These are phyloP conservation scores for Chrysolina americana DNA, from an alignment of 2,888 invertebrate genomes.

Conservation along the genomic window DNA sequence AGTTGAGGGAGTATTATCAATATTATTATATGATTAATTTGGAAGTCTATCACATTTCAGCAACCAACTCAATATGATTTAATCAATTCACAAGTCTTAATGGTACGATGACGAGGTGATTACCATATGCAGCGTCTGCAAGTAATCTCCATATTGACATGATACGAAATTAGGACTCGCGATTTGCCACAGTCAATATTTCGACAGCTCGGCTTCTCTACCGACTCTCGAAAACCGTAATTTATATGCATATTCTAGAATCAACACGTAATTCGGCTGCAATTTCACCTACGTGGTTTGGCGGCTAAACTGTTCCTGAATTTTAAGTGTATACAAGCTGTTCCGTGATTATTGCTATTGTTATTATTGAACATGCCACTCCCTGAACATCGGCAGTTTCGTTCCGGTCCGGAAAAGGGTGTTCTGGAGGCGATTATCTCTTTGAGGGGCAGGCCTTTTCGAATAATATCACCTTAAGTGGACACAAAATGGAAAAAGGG, in stretches of 20 bases:
- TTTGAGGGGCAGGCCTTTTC: too few species aligned
- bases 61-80: too few species aligned
- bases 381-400: background rate
- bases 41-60: too few species aligned
- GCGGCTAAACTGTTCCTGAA: constrained; percentile 6
- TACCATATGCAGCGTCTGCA: constrained; percentile 38
- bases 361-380: background rate
- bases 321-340: constrained; percentile 20
- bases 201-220: constrained; percentile 15
- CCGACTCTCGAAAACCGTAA: constrained; percentile 15
- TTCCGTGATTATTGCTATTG: constrained; percentile 17
- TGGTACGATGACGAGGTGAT: constrained; percentile 31
- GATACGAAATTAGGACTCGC: constrained; percentile 38
- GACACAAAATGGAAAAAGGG: too few species aligned
- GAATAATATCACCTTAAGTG: too few species aligned
- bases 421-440: background rate
- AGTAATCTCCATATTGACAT: constrained; percentile 41
- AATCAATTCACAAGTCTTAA: background rate
- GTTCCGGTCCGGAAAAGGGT: background rate
- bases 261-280: constrained; percentile 49
- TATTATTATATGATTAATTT: too few species aligned
- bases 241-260: constrained; percentile 48
- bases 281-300: constrained; percentile 31
- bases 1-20: too few species aligned
- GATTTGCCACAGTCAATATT: constrained; percentile 43